phyloP scores from a whole-genome alignment of 2,797 vertebrate genomes.

The Anguilla marmorata region DNA sequence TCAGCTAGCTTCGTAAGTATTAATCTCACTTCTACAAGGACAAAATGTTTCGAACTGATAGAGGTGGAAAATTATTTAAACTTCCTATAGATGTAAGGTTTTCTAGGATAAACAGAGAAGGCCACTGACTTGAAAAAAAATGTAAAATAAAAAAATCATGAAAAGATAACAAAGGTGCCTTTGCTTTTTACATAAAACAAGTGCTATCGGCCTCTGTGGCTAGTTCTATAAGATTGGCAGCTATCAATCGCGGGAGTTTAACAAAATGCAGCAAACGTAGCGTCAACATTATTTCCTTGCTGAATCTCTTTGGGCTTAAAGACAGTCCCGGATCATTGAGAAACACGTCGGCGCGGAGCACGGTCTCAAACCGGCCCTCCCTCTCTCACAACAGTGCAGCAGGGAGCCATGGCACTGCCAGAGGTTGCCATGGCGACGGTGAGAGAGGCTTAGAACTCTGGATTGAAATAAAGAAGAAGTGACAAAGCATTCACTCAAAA shows the following conservation, averaged over 20 bases:
- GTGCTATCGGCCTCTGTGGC: background rate
- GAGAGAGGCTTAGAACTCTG: slow-evolving; percentile 17
- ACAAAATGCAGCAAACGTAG: background rate
- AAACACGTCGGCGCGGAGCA: background rate
- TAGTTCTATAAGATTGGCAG: background rate
- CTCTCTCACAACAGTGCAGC: background rate
- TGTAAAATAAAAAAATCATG: background rate
- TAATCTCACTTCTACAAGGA: background rate
- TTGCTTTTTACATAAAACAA: too few relatives aligned
- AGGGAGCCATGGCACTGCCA: background rate
- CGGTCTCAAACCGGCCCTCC: background rate
- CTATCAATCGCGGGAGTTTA: background rate
- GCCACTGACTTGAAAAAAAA: background rate
- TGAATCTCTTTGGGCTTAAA: background rate
- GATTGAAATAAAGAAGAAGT: slow-evolving; percentile 13
- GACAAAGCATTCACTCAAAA: slow-evolving; percentile 20
- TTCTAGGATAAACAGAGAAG: background rate
- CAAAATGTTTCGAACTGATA: background rate
- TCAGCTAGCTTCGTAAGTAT: background rate
- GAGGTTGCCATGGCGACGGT: slow-evolving; percentile 1
- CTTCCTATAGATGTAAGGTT: background rate
- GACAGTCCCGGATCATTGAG: slow-evolving; percentile 8
- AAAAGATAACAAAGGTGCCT: background rate
- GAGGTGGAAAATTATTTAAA: background rate
- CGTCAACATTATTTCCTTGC: background rate